Evolutionary conservation across 2,113 vertebrate species (phyloP).

Genomic region (Syngnathoides biaculeatus): DNA sequence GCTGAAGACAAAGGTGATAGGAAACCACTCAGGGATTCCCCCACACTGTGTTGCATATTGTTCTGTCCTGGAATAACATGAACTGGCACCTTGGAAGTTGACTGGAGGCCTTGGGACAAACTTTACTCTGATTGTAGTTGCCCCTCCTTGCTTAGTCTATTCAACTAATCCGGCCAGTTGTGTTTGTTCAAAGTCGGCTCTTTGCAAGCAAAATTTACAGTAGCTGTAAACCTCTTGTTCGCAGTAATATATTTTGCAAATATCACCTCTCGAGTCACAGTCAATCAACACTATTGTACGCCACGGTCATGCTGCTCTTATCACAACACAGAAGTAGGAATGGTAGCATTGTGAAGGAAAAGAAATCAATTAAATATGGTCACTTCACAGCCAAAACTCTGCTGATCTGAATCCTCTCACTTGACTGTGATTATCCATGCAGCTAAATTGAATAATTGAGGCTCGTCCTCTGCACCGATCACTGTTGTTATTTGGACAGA

Average conservation of each 20-base stretch:
- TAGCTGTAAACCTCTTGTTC: too few species aligned
- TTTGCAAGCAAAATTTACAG: neutral
- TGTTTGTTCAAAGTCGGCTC: neutral
- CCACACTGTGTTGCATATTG: conserved; percentile 35
- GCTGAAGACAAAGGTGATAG: conserved; percentile 20
- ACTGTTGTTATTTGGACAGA: conserved; percentile 15
- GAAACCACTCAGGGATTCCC: conserved; percentile 51
- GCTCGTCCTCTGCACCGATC: conserved; percentile 31
- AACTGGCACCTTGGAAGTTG: neutral
- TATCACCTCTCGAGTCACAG: too few species aligned
- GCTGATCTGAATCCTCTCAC: conserved; percentile 59
- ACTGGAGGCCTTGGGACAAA: conserved; percentile 30
- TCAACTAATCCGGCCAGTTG: neutral
- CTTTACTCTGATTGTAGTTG: neutral
- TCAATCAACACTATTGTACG: too few species aligned
- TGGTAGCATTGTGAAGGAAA: conserved; percentile 10
- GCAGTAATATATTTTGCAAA: too few species aligned
- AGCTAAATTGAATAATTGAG: conserved; percentile 50
- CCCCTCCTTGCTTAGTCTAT: neutral
- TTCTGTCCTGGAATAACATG: neutral
- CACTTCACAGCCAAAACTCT: conserved; percentile 48
- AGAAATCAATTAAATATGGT: conserved; percentile 58
- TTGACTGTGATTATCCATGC: conserved; percentile 38
- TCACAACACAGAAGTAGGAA: conserved; percentile 23
- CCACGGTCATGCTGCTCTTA: conserved; percentile 2